Base-by-base conservation (phyloP, 2,797 vertebrate species). In the Notolepis coatsorum region DNA sequence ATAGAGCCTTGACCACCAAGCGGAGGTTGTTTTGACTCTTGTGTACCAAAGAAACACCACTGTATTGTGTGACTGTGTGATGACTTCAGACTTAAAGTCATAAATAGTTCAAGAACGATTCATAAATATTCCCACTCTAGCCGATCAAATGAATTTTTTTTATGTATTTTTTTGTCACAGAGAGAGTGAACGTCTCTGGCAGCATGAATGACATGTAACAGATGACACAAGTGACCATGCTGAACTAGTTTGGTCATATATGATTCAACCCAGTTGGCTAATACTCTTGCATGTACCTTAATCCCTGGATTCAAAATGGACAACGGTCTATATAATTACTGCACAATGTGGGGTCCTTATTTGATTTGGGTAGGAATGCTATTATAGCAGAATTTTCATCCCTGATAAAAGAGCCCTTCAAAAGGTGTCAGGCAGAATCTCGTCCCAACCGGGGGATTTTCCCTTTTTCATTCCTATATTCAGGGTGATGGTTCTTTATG, bases 1-100 rank as follows among this genome's bases (percentile, higher is more conserved):
- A 13, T 24, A 48, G 54, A 2, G 53, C 65, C 51, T 61, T 63
- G 35, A 61, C 72, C 38, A n/a, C 24, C 70, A 77, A 69, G 61
- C 1, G 1, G n/a, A 65, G 42, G 39, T 39, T 68, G n/a, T 65
- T 68, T 48, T 65, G 68, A 66, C 56, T 12, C n/a, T n/a, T n/a
- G n/a, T n/a, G n/a, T n/a, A n/a, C n/a, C n/a, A n/a, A n/a, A n/a
- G n/a, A n/a, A n/a, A n/a, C n/a, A n/a, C n/a, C n/a, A n/a, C n/a
- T n/a, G n/a, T n/a, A n/a, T n/a, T n/a, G n/a, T n/a, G n/a, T n/a
- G n/a, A n/a, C n/a, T n/a, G n/a, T n/a, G n/a, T 52, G 17, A 50
- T 31, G 4, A 50, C 35, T 35, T 23, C 20, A 52, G 33, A 23
- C 5, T 6, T 20, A 52, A 52, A n/a, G n/a, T n/a, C n/a, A n/a